Conservation (phyloP, 35 echinoderm and acorn worm species). For the Lytechinus pictus region DNA sequence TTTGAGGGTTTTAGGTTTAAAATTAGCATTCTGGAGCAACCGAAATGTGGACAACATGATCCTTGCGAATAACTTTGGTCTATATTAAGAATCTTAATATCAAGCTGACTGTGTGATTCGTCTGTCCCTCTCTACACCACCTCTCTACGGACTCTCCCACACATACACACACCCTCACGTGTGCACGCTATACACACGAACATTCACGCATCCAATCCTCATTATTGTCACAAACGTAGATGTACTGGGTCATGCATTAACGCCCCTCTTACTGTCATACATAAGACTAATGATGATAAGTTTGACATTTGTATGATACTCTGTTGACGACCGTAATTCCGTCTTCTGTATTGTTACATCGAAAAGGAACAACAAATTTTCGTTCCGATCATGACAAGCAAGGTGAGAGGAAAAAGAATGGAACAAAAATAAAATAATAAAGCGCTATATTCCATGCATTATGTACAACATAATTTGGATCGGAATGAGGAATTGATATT, state of each 20-base stretch:
- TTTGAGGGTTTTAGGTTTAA: neutral
- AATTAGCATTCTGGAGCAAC: neutral
- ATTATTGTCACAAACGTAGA: neutral
- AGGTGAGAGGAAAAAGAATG: no score
- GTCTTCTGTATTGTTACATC: no score
- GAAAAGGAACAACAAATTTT: no score
- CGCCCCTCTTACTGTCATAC: no score
- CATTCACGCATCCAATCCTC: neutral
- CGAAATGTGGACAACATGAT: neutral
- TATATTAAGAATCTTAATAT: neutral
- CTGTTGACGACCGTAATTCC: no score
- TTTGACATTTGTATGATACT: no score
- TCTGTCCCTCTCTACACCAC: neutral
- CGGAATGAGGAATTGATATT: neutral
- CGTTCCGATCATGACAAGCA: no score
- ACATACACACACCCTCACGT: neutral
- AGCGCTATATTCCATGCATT: no score
- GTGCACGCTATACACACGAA: neutral
- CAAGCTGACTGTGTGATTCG: neutral
- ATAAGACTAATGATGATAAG: no score
- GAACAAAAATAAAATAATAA: no score
- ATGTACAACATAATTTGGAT: neutral
- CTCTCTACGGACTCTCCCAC: neutral
- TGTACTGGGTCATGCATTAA: no score
- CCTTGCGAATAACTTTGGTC: neutral